Conservation (phyloP, 2,113 vertebrate genomes). For the Danio rerio region DNA sequence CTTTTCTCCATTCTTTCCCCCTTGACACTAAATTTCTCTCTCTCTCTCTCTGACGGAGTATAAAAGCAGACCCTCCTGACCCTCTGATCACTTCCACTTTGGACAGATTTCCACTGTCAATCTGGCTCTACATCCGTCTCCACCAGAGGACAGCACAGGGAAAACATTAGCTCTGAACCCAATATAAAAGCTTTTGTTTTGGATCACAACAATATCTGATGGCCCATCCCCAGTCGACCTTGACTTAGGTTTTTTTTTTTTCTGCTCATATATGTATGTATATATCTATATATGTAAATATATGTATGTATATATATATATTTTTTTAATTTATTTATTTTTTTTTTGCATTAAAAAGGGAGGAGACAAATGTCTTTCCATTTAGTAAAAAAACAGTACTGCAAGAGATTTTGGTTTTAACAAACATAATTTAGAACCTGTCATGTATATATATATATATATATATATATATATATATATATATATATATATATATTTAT, state of each 20-base stretch:
- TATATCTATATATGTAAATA: too few relatives aligned
- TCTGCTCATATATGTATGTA: background rate
- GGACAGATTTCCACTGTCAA: slow-evolving; percentile 44
- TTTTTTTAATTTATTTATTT: too few relatives aligned
- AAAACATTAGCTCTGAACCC: slow-evolving; percentile 32
- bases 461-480: too few relatives aligned
- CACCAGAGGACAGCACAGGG: slow-evolving; percentile 44
- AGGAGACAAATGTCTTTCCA: too few relatives aligned
- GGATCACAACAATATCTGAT: background rate
- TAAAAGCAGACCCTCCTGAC: slow-evolving; percentile 57
- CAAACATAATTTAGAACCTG: too few relatives aligned
- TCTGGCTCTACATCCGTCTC: slow-evolving; percentile 12
- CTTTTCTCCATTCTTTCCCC: slow-evolving; percentile 5
- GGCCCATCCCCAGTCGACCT: background rate
- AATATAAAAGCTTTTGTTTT: background rate
- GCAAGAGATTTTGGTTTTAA: too few relatives aligned
- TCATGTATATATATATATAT: too few relatives aligned
- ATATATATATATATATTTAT: too few relatives aligned
- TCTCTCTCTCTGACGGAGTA: slow-evolving; percentile 40
- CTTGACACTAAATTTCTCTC: slow-evolving; percentile 34
- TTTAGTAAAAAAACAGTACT: too few relatives aligned
- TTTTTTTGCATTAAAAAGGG: too few relatives aligned
- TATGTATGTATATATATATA: too few relatives aligned
- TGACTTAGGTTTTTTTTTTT: slow-evolving; percentile 6
- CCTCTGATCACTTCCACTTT: slow-evolving; percentile 55